Base-by-base conservation (phyloP, 2,797 vertebrate genomes). In the Salarias fasciatus region DNA sequence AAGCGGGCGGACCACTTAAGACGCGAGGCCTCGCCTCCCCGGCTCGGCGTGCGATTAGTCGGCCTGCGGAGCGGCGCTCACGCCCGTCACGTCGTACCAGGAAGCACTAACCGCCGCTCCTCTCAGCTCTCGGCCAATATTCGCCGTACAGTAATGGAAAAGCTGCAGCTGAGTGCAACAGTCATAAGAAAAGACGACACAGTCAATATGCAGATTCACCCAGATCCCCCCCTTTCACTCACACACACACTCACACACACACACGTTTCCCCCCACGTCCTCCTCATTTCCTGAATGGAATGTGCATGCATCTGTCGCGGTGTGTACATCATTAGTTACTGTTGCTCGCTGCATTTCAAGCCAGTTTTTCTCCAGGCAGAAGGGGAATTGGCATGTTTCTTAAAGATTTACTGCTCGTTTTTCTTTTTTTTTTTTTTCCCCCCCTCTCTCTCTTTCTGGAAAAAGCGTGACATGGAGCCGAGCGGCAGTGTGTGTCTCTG, bases 1-100 rank as follows among this genome's bases (percentile, higher is more conserved):
- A 52, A 69, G 63, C n/a, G n/a, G n/a, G n/a, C n/a, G n/a, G n/a
- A n/a, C 18, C 18, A 36, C 69, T 77, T 58, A 75, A 63, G 77
- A 68, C 18, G 47, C 56, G 52, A 62, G n/a, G n/a, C n/a, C n/a
- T n/a, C 72, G 6, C 24, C 38, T 76, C 58, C 78, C 24, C 42
- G 78, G 61, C 78, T 75, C 52, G n/a, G 45, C 79, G 56, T 79
- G 86, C 80, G 82, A 77, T 84, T 68, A 72, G 74, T 72, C 66
- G 13, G 53, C 31, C 49, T 64, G 49, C 74, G 83, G 63, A 72
- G 40, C 43, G 42, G 65, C 64, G 72, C 63, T 86, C 63, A 67
- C 69, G 44, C 87, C 71, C 60, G 73, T 72, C 69, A 28, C 1
- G 35, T 12, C 2, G 31, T 41, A 40, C 50, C 44, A 52, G 57